Conservation (phyloP, 2,113 vertebrate genomes). For the Xenopus tropicalis region UCB_Xtro_10.0 CM004446.2:145625501-145626000, state of each 20-base stretch:
- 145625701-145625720: constrained; percentile 56
- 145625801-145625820: constrained; percentile 72
- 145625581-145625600: constrained; percentile 90
- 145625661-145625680: constrained; percentile 93
- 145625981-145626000: constrained; percentile 58
- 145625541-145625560: constrained; percentile 69
- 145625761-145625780: constrained; percentile 69
- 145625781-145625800: constrained; percentile 80
- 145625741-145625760: constrained; percentile 76
- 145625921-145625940: background rate
- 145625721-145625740: no score
- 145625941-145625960: constrained; percentile 59
- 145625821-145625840: constrained; percentile 28
- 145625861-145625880: background rate
- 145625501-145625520: constrained; percentile 58
- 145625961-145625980: constrained; percentile 60
- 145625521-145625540: constrained; percentile 67
- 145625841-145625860: background rate
- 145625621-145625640: constrained; percentile 80
- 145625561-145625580: constrained; percentile 74
- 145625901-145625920: background rate
- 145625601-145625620: constrained; percentile 78
- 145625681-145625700: constrained; percentile 85
- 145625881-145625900: background rate
- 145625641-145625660: constrained; percentile 92